Base-by-base conservation (phyloP, 2,113 vertebrate genomes). In the Periophthalmodon schlosseri region DNA sequence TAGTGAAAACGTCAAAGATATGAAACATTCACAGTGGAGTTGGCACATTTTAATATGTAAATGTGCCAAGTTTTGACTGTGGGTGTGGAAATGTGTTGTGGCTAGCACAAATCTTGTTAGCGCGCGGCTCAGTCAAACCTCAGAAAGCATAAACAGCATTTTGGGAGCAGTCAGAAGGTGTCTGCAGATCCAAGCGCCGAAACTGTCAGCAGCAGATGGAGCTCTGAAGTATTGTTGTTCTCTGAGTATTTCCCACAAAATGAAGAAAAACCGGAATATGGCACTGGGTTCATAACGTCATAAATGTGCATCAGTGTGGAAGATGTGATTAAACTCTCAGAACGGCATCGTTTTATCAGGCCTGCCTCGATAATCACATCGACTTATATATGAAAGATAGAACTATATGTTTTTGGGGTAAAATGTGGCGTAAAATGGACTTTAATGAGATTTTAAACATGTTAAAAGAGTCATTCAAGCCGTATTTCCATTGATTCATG, bases 171-270 rank as follows among this genome's bases (percentile, higher is more conserved):
- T 36, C 68, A 47, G 44, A 46, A 12, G 24, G 58, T 69, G 72
- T 81, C 49, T 69, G 70, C 49, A 69, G 72, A 58, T 76, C 46
- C 58, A 56, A 68, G 64, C 46, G 13, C 54, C 10, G n/a, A 60
- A 83, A 77, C 70, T 72, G 75, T 50, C 14, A 57, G 65, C n/a
- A 0, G 44, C 68, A 71, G 60, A 76, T 76, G 34, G 69, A 80
- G 75, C 79, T 69, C n/a, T 78, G 81, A 75, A 79, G 21, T 20
- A 71, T 34, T n/a, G 47, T 39, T 20, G 33, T 36, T 64, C 28
- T 36, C 28, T 8, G 16, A 20, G 33, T 39, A 44, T 47, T 20
- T 12, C 3, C 67, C 36, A 44, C 23, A 24, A 5, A 24, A 54
- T 7, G 16, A 21, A 9, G n/a, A 56, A 56, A 21, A 8, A 7